Evolutionary conservation across 2,797 vertebrate genomes (phyloP).

Genomic region (Coregonus ussuriensis): DNA sequence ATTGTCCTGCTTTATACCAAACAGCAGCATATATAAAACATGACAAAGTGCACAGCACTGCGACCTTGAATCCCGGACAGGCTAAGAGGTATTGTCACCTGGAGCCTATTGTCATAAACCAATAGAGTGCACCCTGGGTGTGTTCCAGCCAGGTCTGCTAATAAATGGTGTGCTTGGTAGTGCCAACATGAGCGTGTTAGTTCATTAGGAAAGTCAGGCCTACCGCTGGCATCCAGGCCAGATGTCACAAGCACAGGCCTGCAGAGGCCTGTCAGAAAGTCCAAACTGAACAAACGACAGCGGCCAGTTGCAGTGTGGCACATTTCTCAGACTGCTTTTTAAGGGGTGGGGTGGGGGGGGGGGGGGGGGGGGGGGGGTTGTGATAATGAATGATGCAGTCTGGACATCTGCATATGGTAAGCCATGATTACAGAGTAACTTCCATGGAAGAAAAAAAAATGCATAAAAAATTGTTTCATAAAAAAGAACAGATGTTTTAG

Average conservation of each 20-base stretch:
- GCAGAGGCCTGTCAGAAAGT: constrained; percentile 38
- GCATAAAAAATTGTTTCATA: too few species aligned
- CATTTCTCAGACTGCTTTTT: constrained; percentile 39
- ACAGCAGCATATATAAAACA: constrained; percentile 7
- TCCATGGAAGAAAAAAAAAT: too few species aligned
- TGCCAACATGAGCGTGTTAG: constrained; percentile 71
- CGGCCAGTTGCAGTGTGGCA: constrained; percentile 29
- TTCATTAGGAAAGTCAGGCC: constrained; percentile 70
- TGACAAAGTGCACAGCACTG: neutral
- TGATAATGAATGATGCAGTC: constrained; percentile 51
- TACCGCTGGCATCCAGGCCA: constrained; percentile 59
- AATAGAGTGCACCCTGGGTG: constrained; percentile 46
- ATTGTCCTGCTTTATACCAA: too few species aligned
- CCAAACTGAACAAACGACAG: constrained; percentile 22
- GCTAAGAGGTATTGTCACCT: constrained; percentile 52
- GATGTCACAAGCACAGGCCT: constrained; percentile 70
- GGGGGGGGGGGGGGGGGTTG: constrained; percentile 9
- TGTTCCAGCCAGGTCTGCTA: constrained; percentile 60
- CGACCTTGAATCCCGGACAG: constrained; percentile 13
- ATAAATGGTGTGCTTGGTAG: constrained; percentile 69
- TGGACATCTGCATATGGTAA: constrained; percentile 49
- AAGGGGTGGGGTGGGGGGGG: neutral
- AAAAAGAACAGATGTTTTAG: too few species aligned
- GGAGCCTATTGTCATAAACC: constrained; percentile 57
- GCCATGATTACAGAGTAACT: constrained; percentile 36